A percentile compares a stretch with the other conserved stretches of the same genome.
phyloP scores from a whole-genome alignment of 1,140 invertebrate species.

The Frieseomelitta varia region DNA sequence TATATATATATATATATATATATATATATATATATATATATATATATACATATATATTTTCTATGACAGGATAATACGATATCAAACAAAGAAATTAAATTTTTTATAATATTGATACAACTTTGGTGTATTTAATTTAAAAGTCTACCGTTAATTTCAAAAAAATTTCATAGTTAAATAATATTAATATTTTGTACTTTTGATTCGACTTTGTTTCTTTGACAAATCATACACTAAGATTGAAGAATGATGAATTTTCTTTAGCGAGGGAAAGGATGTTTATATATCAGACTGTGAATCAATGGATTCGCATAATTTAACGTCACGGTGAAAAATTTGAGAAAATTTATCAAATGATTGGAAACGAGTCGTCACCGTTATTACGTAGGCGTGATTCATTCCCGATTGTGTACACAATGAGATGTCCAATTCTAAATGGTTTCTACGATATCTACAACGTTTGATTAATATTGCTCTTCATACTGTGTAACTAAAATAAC shows the following conservation, averaged over 20 bases:
- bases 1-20: too few species aligned
- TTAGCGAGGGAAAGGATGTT: background rate
- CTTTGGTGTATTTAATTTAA: too few species aligned
- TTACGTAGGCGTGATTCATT: conserved; percentile 24
- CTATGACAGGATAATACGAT: too few species aligned
- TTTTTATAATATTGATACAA: too few species aligned
- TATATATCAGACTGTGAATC: background rate
- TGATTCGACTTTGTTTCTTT: background rate
- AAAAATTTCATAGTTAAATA: too few species aligned
- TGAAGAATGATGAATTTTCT: background rate
- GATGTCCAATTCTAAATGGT: background rate
- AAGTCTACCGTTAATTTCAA: too few species aligned
- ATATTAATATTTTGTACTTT: too few species aligned
- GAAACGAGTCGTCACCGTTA: background rate
- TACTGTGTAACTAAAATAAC: background rate
- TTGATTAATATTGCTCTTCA: background rate
- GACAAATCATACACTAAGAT: background rate
- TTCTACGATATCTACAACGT: conserved; percentile 13
- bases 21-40: too few species aligned
- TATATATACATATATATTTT: too few species aligned
- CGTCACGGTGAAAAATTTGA: background rate
- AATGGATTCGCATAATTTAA: background rate
- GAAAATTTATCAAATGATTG: background rate
- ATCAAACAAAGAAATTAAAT: too few species aligned
- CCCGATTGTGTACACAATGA: conserved; percentile 1